Evolutionary conservation across 2,113 vertebrate genomes (phyloP).

Genomic region (Ahaetulla prasina): DNA sequence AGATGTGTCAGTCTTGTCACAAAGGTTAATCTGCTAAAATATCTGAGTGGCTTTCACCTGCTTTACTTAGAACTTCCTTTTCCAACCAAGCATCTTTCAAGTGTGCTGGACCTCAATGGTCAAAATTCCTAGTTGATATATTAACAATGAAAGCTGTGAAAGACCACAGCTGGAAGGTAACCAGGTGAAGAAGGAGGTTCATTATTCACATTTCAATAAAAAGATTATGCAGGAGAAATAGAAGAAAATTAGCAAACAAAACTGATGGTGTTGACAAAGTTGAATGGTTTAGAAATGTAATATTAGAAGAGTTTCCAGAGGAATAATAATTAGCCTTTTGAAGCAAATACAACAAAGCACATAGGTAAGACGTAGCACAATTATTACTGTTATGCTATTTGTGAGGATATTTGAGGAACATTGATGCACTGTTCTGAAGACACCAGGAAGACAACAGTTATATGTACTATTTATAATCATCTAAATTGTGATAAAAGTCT

Average conservation of each 20-base stretch:
- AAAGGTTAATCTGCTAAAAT: not conserved
- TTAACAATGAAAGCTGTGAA: not conserved
- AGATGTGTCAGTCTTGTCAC: not conserved
- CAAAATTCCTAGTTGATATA: not conserved
- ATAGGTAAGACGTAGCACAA: not conserved
- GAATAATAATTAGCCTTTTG: not conserved
- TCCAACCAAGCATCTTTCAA: not conserved
- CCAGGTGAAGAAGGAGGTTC: not conserved
- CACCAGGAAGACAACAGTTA: not conserved
- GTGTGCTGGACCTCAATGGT: not conserved
- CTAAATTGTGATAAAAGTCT: not conserved
- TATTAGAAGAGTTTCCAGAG: not conserved
- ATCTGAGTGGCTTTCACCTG: conserved; percentile 12
- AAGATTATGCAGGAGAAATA: not conserved
- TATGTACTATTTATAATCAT: not conserved
- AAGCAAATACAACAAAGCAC: not conserved
- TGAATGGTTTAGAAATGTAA: not conserved
- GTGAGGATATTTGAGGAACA: not conserved
- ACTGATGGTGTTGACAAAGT: not conserved
- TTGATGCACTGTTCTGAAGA: not conserved
- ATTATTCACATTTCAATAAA: conserved; percentile 16
- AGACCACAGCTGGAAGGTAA: not conserved
- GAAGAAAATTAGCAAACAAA: conserved; percentile 5
- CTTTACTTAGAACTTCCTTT: conserved; percentile 17
- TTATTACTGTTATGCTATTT: not conserved